A percentile compares a stretch with the other conserved stretches of the same genome.
Evolutionary conservation across 1,140 invertebrate genomes (phyloP).

Genomic region (Cecropterus lyciades): DNA sequence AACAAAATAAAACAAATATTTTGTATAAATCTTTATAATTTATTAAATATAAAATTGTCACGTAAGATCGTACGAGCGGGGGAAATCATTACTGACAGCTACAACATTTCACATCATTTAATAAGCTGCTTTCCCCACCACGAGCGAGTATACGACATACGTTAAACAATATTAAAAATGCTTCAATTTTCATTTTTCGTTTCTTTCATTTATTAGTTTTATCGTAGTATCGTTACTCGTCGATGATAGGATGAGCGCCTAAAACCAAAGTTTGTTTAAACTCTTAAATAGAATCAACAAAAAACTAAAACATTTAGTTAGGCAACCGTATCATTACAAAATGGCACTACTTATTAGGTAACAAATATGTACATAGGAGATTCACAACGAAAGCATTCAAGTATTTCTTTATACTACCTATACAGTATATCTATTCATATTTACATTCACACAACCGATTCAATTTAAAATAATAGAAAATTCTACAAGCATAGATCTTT

Average conservation of each 20-base stretch:
- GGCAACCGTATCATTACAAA: slow-evolving; percentile 59
- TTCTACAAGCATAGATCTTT: slow-evolving; percentile 40
- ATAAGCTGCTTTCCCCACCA: not conserved
- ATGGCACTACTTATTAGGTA: slow-evolving; percentile 63
- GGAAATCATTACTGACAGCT: slow-evolving; percentile 59
- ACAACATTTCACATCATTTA: slow-evolving; percentile 47
- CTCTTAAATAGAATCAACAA: slow-evolving; percentile 77
- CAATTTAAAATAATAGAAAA: slow-evolving; percentile 46
- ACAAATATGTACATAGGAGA: slow-evolving; percentile 70
- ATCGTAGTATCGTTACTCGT: not conserved
- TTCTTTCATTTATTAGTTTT: not conserved
- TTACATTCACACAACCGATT: slow-evolving; percentile 75
- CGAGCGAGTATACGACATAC: slow-evolving; percentile 10
- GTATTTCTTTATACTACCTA: slow-evolving; percentile 29
- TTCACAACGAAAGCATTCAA: slow-evolving; percentile 61
- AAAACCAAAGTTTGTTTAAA: slow-evolving; percentile 57
- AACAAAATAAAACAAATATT: slow-evolving; percentile 16
- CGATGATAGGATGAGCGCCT: slow-evolving; percentile 10
- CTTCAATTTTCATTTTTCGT: no score
- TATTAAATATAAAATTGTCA: slow-evolving; percentile 77
- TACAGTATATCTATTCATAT: slow-evolving; percentile 45
- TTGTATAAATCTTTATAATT: slow-evolving; percentile 69
- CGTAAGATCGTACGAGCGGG: slow-evolving; percentile 63
- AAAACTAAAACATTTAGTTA: slow-evolving; percentile 69
- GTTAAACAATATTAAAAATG: not conserved